Evolutionary conservation across 2,888 invertebrate genomes (phyloP).

Genomic region (Ophioninae sp.): DNA sequence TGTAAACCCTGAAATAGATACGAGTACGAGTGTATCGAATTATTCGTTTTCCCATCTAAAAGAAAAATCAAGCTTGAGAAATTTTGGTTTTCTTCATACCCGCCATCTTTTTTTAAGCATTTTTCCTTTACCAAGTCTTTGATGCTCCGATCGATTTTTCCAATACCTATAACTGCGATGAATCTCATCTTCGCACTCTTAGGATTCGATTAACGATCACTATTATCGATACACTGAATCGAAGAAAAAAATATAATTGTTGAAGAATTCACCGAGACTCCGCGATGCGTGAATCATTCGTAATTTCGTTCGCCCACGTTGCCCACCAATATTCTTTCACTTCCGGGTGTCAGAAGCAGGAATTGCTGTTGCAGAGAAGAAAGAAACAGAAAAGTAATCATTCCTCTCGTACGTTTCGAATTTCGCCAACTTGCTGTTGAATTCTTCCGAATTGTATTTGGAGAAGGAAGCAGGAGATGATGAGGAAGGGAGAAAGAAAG

Average conservation of each 20-base stretch:
- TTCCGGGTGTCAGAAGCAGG: constrained; percentile 45
- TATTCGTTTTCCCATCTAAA: not conserved
- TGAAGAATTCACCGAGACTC: constrained; percentile 10
- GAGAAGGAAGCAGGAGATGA: constrained; percentile 28
- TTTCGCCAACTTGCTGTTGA: constrained; percentile 17
- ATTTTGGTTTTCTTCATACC: not conserved
- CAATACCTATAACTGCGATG: not conserved
- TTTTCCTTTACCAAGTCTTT: constrained; percentile 15
- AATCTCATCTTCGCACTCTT: not conserved
- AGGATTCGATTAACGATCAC: constrained; percentile 5
- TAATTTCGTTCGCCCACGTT: constrained; percentile 3
- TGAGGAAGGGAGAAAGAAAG: constrained; percentile 30
- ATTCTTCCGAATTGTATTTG: constrained; percentile 39
- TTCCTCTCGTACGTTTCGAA: constrained; percentile 7
- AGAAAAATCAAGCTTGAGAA: not conserved
- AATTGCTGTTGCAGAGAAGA: constrained; percentile 20
- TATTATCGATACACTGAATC: not conserved
- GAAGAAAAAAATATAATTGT: not conserved
- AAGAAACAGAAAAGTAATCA: constrained; percentile 17
- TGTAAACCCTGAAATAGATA: not conserved
- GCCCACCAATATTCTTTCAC: constrained; percentile 2
- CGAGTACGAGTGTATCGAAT: constrained; percentile 9
- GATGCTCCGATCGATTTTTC: not conserved
- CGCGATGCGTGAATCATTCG: constrained; percentile 16
- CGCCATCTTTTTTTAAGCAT: not conserved